phyloP scores from a whole-genome alignment of 2,888 invertebrate genomes.

The Drepana falcataria region DNA sequence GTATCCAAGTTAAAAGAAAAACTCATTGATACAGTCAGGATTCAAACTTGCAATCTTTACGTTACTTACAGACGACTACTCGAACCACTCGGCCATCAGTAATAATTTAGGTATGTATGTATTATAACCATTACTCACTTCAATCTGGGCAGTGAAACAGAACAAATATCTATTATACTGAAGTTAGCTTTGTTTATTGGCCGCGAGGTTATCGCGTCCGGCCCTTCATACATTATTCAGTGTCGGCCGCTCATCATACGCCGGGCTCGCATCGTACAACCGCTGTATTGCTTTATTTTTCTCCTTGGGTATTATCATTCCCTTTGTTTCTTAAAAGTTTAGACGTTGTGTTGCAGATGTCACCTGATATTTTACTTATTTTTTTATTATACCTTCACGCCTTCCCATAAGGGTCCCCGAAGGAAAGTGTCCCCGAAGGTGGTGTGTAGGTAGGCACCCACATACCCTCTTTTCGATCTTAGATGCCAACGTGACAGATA shows the following conservation, averaged over 20 bases:
- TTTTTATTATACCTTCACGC: background rate
- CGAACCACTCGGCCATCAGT: too few species aligned
- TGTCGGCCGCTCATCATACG: slow-evolving; percentile 39
- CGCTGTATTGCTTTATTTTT: slow-evolving; percentile 18
- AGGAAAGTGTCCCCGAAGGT: too few species aligned
- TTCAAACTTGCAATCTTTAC: too few species aligned
- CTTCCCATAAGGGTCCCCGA: too few species aligned
- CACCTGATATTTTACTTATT: background rate
- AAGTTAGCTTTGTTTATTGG: slow-evolving; percentile 22
- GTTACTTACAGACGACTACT: too few species aligned
- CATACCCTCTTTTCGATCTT: too few species aligned
- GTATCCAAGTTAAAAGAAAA: too few species aligned
- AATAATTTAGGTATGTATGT: too few species aligned
- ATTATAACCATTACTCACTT: background rate
- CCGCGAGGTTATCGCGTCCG: slow-evolving; percentile 23
- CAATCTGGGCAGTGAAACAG: slow-evolving; percentile 4
- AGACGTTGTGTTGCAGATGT: slow-evolving; percentile 11
- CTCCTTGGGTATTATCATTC: background rate
- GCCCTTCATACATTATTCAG: slow-evolving; percentile 53
- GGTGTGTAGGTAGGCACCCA: too few species aligned
- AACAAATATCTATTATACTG: slow-evolving; percentile 18
- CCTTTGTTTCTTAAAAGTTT: slow-evolving; percentile 9
- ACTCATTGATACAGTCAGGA: too few species aligned
- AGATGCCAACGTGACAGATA: too few species aligned
- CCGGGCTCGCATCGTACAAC: slow-evolving; percentile 34